These are phyloP conservation scores for Epinotia demarniana DNA, from an alignment of 2,888 invertebrate species.

Conservation along the genomic window DNA sequence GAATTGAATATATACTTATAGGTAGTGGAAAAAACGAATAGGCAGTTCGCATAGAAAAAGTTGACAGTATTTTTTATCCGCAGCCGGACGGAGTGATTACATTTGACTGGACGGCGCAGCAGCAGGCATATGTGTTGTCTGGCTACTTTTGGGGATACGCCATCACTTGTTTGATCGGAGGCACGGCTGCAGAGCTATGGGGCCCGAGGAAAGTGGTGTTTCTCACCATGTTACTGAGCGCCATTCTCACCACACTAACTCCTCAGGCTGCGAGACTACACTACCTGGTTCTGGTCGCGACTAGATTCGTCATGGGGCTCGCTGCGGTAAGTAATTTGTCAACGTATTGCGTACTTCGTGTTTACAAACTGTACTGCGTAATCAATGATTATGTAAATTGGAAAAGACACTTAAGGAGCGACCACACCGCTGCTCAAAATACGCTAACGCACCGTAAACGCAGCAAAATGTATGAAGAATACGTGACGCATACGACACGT, in stretches of 20 bases:
- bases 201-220: slow-evolving; percentile 86
- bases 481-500: too few relatives aligned
- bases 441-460: too few relatives aligned
- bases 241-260: slow-evolving; percentile 85
- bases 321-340: slow-evolving; percentile 81
- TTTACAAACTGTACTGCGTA: slow-evolving; percentile 21
- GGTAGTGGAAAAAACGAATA: slow-evolving; percentile 6
- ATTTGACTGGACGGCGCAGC: slow-evolving; percentile 84
- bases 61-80: slow-evolving; percentile 42
- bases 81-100: slow-evolving; percentile 74
- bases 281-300: slow-evolving; percentile 83
- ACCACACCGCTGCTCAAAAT: too few relatives aligned
- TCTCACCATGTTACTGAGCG: slow-evolving; percentile 81
- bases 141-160: slow-evolving; percentile 85
- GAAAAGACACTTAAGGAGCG: slow-evolving; percentile 34
- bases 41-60: slow-evolving; percentile 3
- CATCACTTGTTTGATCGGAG: slow-evolving; percentile 86
- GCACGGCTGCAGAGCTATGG: slow-evolving; percentile 87
- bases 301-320: slow-evolving; percentile 86
- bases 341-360: slow-evolving; percentile 23
- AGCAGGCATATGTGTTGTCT: slow-evolving; percentile 87
- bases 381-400: slow-evolving; percentile 38
- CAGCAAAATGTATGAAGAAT: too few relatives aligned
- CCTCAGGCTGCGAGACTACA: slow-evolving; percentile 85
- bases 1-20: not conserved